Conservation (phyloP, 1,140 invertebrate genomes). For the Tachypleus tridentatus region DNA sequence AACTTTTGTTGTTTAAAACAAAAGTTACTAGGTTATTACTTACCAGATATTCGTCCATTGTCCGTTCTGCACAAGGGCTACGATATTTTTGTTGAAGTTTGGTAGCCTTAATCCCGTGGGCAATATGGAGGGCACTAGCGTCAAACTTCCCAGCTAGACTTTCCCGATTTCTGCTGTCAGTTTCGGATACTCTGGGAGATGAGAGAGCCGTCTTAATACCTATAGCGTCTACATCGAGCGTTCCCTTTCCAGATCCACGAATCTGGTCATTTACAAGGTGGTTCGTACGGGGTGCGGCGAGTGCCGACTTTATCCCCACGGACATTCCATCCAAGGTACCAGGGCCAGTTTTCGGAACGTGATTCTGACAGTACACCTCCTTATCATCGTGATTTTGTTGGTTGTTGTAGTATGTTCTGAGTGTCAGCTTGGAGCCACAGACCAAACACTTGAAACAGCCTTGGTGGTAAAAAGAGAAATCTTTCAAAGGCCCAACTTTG, state of each 20-base stretch:
- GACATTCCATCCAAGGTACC: conserved; percentile 26
- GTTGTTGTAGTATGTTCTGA: conserved; percentile 99
- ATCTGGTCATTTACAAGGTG: conserved; percentile 77
- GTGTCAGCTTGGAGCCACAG: conserved; percentile 86
- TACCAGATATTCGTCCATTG: conserved; percentile 30
- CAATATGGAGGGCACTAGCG: conserved; percentile 79
- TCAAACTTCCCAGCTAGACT: conserved; percentile 63
- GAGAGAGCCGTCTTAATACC: conserved; percentile 34
- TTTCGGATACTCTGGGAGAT: conserved; percentile 27
- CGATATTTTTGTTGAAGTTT: conserved; percentile 73
- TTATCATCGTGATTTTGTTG: conserved; percentile 90
- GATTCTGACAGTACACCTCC: conserved; percentile 56
- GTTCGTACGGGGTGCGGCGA: conserved; percentile 61
- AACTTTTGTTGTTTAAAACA: too few relatives aligned
- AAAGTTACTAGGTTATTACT: conserved; percentile 9
- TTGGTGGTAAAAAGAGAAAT: conserved; percentile 95
- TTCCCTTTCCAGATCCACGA: conserved; percentile 44
- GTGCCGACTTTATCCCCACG: conserved; percentile 77
- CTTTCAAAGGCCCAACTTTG: conserved; percentile 86
- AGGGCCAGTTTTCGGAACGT: conserved; percentile 27
- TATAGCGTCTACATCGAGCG: conserved; percentile 55
- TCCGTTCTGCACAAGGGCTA: conserved; percentile 16
- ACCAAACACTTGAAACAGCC: conserved; percentile 94
- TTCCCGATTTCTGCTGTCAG: conserved; percentile 18
- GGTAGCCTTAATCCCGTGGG: conserved; percentile 79